A percentile compares a stretch with the other conserved stretches of the same genome.
Evolutionary conservation across 2,797 vertebrate genomes (phyloP).

Genomic region (Chaunax sp.): DNA sequence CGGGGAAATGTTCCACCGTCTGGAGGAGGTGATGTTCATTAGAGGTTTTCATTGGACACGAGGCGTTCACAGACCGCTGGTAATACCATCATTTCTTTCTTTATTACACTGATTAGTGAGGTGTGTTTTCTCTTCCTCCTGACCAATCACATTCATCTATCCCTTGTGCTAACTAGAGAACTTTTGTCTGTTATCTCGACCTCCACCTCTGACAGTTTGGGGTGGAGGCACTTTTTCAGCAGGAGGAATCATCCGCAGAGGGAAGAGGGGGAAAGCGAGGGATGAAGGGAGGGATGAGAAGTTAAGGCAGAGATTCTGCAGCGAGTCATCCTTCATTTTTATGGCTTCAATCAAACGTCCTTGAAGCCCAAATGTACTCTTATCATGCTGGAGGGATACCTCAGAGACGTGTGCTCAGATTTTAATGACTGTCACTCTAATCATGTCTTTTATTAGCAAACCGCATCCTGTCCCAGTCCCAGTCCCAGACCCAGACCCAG

Average conservation of each 20-base stretch:
- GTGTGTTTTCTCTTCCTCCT: background rate
- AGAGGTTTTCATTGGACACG: no score
- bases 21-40: no score
- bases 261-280: constrained; percentile 32
- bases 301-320: constrained; percentile 74
- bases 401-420: constrained; percentile 34
- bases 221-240: constrained; percentile 71
- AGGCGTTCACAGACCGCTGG: no score
- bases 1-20: no score
- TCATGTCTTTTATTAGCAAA: constrained; percentile 42
- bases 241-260: constrained; percentile 75
- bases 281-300: constrained; percentile 43
- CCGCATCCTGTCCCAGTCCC: constrained; percentile 25
- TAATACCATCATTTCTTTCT: no score
- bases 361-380: constrained; percentile 74
- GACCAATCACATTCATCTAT: constrained; percentile 56
- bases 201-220: constrained; percentile 69
- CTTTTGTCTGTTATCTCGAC: constrained; percentile 76
- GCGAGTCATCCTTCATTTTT: constrained; percentile 82
- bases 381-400: constrained; percentile 56
- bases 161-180: constrained; percentile 60
- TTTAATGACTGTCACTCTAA: constrained; percentile 45
- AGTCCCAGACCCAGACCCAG: no score
- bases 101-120: no score
- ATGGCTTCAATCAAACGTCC: constrained; percentile 80